Evolutionary conservation across 2,113 vertebrate genomes (phyloP).

Genomic region (Syrrhaptes paradoxus): DNA sequence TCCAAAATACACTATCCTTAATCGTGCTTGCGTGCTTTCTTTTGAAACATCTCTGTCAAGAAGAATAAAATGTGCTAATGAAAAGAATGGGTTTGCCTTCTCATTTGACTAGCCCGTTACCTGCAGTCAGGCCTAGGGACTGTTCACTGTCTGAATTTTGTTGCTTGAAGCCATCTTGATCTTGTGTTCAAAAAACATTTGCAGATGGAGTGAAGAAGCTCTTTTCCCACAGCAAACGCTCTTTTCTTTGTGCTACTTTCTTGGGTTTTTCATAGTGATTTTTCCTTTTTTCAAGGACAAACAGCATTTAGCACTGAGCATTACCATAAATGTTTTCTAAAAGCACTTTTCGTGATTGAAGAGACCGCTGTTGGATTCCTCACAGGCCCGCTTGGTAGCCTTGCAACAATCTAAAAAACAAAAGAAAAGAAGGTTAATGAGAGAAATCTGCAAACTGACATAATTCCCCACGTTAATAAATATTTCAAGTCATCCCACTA

Average conservation of each 20-base stretch:
- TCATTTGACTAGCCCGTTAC: background rate
- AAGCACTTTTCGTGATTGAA: conserved; percentile 40
- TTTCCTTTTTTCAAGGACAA: background rate
- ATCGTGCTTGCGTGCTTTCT: background rate
- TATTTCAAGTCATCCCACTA: conserved; percentile 60
- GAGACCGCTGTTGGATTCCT: conserved; percentile 1
- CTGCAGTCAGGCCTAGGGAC: background rate
- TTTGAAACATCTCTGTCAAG: background rate
- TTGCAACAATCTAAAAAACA: background rate
- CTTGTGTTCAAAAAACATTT: background rate
- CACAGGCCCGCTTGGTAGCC: background rate
- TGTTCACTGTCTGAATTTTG: background rate
- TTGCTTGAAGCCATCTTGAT: background rate
- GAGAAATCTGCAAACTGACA: conserved; percentile 34
- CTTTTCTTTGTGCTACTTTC: background rate
- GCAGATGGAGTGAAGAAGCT: background rate
- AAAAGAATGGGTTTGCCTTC: background rate
- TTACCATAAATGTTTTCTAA: conserved; percentile 52
- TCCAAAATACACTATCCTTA: background rate
- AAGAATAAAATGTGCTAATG: background rate
- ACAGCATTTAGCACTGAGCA: background rate
- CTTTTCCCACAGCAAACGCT: background rate
- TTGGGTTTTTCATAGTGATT: background rate
- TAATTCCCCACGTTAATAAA: conserved; percentile 27
- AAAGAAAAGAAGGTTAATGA: background rate